Evolutionary conservation across 2,797 vertebrate species (phyloP).

Genomic region (Bryconaethiops microstoma): DNA sequence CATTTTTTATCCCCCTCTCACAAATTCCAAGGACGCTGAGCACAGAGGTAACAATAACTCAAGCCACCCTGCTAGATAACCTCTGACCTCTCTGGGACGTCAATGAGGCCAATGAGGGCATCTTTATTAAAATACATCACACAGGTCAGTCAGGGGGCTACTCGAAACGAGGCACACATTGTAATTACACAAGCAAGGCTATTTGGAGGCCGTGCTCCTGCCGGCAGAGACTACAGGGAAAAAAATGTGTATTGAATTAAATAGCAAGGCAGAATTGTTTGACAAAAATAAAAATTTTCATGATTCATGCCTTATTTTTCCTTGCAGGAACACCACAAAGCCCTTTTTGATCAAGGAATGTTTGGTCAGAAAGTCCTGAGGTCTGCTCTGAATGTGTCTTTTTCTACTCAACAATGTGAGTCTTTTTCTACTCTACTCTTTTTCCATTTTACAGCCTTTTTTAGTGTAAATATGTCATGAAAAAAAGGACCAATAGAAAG

Average conservation of each 20-base stretch:
- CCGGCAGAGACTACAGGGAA: conserved; percentile 7
- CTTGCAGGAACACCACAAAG: neutral
- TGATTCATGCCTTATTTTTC: conserved; percentile 1
- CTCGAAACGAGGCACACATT: conserved; percentile 38
- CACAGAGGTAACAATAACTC: conserved; percentile 43
- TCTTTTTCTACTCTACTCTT: no score
- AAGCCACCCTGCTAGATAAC: conserved; percentile 19
- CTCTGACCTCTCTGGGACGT: conserved; percentile 30
- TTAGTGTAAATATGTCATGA: no score
- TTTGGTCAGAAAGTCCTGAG: neutral
- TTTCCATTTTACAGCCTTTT: no score
- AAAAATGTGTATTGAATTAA: neutral
- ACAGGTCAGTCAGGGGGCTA: conserved; percentile 29
- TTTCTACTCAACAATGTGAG: no score
- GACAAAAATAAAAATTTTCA: conserved; percentile 5
- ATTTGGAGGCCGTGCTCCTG: conserved; percentile 30
- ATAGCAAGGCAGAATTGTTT: conserved; percentile 15
- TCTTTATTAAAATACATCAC: conserved; percentile 43
- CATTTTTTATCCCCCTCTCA: conserved; percentile 30
- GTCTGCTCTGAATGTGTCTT: neutral
- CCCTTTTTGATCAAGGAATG: neutral
- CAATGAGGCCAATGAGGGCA: conserved; percentile 36
- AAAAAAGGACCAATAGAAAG: no score
- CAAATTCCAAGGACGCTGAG: conserved; percentile 32
- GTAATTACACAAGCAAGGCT: conserved; percentile 40